Percentiles rank a stretch among this genome's conserved stretches.
phyloP scores from a whole-genome alignment of 1,140 invertebrate species.

The Musca vetustissima region DNA sequence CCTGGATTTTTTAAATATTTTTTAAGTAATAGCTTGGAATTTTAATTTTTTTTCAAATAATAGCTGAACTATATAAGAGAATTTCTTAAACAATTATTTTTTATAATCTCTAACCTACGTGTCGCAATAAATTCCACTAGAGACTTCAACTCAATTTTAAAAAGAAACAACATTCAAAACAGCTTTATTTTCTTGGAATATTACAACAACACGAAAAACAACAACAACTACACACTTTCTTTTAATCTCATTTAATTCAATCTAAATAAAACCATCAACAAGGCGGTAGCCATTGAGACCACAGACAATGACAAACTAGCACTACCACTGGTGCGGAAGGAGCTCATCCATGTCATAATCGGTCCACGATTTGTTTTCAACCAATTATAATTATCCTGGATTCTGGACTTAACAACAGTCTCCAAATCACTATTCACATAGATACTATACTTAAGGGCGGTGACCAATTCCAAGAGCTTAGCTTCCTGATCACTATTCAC shows the following conservation, averaged over 20 bases:
- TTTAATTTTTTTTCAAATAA: no score
- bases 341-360: slow-evolving; percentile 36
- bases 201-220: no score
- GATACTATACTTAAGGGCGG: slow-evolving; percentile 31
- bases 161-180: no score
- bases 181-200: no score
- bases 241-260: slow-evolving; percentile 33
- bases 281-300: slow-evolving; percentile 31
- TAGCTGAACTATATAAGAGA: no score
- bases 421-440: slow-evolving; percentile 36
- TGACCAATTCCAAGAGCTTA: slow-evolving; percentile 36
- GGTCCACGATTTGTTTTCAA: slow-evolving; percentile 38
- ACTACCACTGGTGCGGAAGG: slow-evolving; percentile 26
- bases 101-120: no score
- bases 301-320: slow-evolving; percentile 37
- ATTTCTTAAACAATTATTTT: no score
- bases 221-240: no score
- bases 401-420: slow-evolving; percentile 31
- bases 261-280: slow-evolving; percentile 34
- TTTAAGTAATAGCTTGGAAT: no score
- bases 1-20: no score
- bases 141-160: no score
- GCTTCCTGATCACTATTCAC: slow-evolving; percentile 37
- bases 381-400: slow-evolving; percentile 42
- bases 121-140: no score